Evolutionary conservation across 2,797 vertebrate species (phyloP), one percentile per base, ranked within the genome.

Genomic region (Danio kyathit): DNA sequence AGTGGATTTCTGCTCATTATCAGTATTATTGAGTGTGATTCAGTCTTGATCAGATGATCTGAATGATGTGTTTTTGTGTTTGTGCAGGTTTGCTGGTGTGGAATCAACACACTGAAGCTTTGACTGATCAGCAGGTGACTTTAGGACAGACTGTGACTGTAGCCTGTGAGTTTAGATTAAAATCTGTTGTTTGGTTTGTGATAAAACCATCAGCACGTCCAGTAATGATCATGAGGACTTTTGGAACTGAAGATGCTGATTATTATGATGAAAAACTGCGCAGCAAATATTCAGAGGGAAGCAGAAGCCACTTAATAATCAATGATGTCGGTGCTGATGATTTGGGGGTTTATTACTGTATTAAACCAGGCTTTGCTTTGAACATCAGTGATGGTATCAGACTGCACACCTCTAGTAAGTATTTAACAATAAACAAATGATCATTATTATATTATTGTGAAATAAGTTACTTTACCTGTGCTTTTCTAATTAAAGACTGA

Each of bases 171-270:
- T 43, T 4, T 0, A 8, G 0, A 0, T 14, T 0, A 0, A 59
- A 21, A 46, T 5, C 0, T 0, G 5, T 0, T 0, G 6, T 29
- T 0, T 73, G 70, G 70, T 57, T 59, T 43, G 5, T 73, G 2
- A 14, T 1, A 0, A 73, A 73, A 16, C 17, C 17, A 0, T 43
- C n/a, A 14, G 7, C n/a, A 59, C 40, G 7, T 14, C 70, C 54
- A 0, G 1, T 21, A 54, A 73, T 57, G 70, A 29, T 73, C 43
- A 1, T 73, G 54, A 6, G 52, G 5, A 57, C 40, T 0, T 46
- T 0, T 56, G 7, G 0, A 19, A 0, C 6, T 1, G 0, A 52
- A 13, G 0, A n/a, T 16, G 0, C 29, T 1, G 0, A 7, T 1
- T 43, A 17, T 10, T 54, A 71, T 1, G 0, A 54, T 0, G 0